Base-by-base conservation (phyloP, 35 echinoderm and acorn worm genomes). In the Patiria miniata region DNA sequence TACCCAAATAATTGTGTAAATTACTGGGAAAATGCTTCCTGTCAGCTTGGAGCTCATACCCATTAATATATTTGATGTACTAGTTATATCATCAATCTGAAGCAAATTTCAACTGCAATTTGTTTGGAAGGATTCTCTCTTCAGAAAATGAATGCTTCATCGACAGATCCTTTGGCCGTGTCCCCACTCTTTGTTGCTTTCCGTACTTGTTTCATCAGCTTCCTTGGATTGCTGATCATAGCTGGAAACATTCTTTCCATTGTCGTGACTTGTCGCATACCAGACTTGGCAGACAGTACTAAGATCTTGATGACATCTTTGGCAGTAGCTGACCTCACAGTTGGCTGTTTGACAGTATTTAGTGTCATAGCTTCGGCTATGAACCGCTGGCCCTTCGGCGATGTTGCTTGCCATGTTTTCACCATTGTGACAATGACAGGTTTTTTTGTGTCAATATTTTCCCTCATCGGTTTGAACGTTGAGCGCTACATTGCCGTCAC, bases 191-290 rank as follows among this genome's bases (percentile, higher is more conserved):
- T 22, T 10, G 0, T 73, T 30, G 65, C 19, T 5, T 34, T 73
- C 65, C 65, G 65, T 9, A 73, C 65, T 30, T 22, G 65, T 73
- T 73, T 73, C 26, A 30, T 22, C 15, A 14, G 26, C 65, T 14
- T 73, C 26, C 2, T 73, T 73, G n/a, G 65, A 73, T 34, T 73
- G 65, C 65, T 22, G 65, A 28, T 73, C 15, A 73, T 73, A 36
- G 26, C 65, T 73, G 65, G 65, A 34, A 73, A 73, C 34, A 73
- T 73, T 73, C 65, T 73, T 36, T 73, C 65, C 23, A 73, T 73
- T 36, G 65, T 23, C 1, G 65, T 73, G 19, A 73, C 65, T 26
- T 7, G 65, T 34, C 65, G 26, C 34, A 34, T 73, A 9, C 14
- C 65, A 12, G 34, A 73, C 65, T 30, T 73, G 34, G 65, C 65